Evolutionary conservation across 2,113 vertebrate genomes (phyloP), one percentile per base, ranked within the genome.

Genomic region (Menidia beryllina): DNA sequence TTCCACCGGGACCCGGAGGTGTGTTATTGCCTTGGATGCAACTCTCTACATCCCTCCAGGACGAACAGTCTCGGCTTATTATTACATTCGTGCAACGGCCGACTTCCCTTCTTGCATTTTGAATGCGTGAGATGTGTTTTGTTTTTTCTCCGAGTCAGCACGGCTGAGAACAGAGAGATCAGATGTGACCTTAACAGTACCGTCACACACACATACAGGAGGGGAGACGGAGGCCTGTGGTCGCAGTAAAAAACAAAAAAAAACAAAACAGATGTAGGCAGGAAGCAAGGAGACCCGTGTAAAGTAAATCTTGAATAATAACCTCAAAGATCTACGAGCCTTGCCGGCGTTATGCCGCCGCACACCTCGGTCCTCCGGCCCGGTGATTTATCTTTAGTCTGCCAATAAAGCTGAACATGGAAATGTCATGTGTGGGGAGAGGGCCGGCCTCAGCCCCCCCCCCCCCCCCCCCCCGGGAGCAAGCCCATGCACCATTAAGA

Each of bases 261-360:
- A 59, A 59, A 48, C 65, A 45, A 65, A 60, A 7, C 36, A 75
- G 78, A 66, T 50, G 43, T 69, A 75, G 71, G 60, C 77, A 75
- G 75, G 69, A 38, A 53, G 77, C 59, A 54, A 81, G 52, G 21
- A 58, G 59, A 47, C 72, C n/a, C n/a, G n/a, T n/a, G n/a, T 72
- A 69, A 64, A 78, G 79, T 89, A 92, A 88, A 88, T 90, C 90
- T 85, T 84, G 79, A 91, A 91, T 89, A 91, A 89, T 91, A 91
- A 90, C 88, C 48, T 7, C 65, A 68, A 65, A 85, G 88, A 92
- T 85, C 92, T 90, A 87, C 74, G 73, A 89, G 84, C 88, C 87
- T 77, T 74, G 74, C 72, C 85, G 86, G 70, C 81, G 88, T 75
- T 87, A 91, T 84, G 86, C 84, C 23, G 81, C 69, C 7, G 79